Evolutionary conservation across 2,113 vertebrate species (phyloP).

Genomic region (Macquaria australasica): DNA sequence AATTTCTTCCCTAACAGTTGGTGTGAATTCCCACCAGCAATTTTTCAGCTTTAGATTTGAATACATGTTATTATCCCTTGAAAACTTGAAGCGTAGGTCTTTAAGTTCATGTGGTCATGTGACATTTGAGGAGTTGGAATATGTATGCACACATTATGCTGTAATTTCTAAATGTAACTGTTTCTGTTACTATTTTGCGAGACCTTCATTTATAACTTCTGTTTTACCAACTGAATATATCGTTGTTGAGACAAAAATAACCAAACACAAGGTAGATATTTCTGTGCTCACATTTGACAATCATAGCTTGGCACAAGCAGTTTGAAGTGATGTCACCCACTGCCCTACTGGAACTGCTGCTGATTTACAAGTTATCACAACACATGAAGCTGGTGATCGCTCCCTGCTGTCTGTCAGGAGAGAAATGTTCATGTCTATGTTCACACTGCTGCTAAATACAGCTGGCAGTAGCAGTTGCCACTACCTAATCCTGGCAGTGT

Average conservation of each 20-base stretch:
- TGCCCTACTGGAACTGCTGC: conserved; percentile 71
- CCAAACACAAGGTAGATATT: conserved; percentile 34
- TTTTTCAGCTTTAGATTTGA: conserved; percentile 21
- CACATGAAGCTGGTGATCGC: background rate
- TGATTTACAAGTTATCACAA: conserved; percentile 23
- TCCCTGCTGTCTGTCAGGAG: background rate
- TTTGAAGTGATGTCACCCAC: conserved; percentile 71
- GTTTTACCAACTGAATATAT: conserved; percentile 28
- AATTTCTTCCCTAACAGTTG: conserved; percentile 43
- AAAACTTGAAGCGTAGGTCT: conserved; percentile 33
- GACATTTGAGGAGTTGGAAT: conserved; percentile 19
- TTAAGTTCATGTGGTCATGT: conserved; percentile 15
- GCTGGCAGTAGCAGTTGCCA: conserved; percentile 23
- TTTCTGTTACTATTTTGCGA: conserved; percentile 36
- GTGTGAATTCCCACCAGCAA: conserved; percentile 60
- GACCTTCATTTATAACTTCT: conserved; percentile 5
- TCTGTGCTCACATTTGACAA: conserved; percentile 65
- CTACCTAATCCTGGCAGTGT: conserved; percentile 16
- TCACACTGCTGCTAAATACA: conserved; percentile 44
- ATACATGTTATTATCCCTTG: conserved; percentile 10
- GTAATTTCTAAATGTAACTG: conserved; percentile 38
- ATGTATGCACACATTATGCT: conserved; percentile 48
- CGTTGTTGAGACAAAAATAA: conserved; percentile 35
- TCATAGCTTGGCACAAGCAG: conserved; percentile 56
- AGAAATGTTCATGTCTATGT: background rate